Evolutionary conservation across 1,140 invertebrate species (phyloP).

Genomic region (Manduca sexta): DNA sequence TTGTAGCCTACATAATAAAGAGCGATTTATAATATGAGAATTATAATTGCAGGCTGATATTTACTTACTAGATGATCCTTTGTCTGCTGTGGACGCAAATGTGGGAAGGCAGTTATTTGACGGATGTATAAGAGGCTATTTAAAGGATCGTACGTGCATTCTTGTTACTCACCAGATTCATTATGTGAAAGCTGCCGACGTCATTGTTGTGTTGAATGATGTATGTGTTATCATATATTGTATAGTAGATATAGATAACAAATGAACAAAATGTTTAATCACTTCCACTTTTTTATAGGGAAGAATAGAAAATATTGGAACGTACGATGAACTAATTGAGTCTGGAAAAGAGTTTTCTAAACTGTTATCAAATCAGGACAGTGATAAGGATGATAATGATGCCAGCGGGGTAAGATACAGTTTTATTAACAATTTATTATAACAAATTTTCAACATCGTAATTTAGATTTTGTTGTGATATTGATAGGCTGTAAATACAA

Average conservation of each 20-base stretch:
- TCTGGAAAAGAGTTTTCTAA: slow-evolving; percentile 68
- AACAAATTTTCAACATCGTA: no score
- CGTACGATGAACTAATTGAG: slow-evolving; percentile 73
- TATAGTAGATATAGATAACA: no score
- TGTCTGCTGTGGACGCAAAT: slow-evolving; percentile 85
- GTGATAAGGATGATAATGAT: slow-evolving; percentile 32
- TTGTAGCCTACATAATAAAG: no score
- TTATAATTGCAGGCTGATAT: slow-evolving; percentile 78
- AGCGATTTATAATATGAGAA: no score
- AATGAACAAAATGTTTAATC: no score
- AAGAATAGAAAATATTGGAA: slow-evolving; percentile 63
- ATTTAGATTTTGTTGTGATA: no score
- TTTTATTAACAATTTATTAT: no score
- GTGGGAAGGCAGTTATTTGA: slow-evolving; percentile 83
- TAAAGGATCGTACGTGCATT: slow-evolving; percentile 77
- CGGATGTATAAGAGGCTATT: slow-evolving; percentile 79
- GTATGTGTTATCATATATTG: no score
- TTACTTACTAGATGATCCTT: slow-evolving; percentile 88
- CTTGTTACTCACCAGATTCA: slow-evolving; percentile 90
- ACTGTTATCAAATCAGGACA: slow-evolving; percentile 38
- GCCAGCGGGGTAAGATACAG: no score
- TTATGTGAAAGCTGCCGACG: slow-evolving; percentile 82
- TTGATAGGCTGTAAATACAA: no score
- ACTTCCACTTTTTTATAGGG: no score
- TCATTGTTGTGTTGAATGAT: slow-evolving; percentile 85